phyloP scores from a whole-genome alignment of 2,797 vertebrate species.

The Cirrhinus molitorella region DNA sequence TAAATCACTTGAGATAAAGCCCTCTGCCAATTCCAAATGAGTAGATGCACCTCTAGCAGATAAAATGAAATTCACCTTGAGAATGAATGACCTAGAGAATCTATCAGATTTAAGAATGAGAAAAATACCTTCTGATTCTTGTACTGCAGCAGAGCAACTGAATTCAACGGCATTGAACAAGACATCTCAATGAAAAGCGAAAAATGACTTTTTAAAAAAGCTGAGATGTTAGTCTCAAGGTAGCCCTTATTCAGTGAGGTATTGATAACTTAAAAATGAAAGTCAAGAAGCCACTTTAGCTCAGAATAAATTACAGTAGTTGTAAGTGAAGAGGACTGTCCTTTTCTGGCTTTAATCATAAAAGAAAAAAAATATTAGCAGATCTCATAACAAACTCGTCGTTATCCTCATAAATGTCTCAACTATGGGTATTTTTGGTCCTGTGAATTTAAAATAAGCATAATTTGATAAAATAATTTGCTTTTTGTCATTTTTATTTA shows the following conservation, averaged over 20 bases:
- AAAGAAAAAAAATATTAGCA: not conserved
- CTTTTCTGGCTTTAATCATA: conserved; percentile 7
- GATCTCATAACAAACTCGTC: not conserved
- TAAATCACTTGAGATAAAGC: conserved; percentile 31
- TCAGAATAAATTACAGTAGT: not conserved
- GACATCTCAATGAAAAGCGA: not conserved
- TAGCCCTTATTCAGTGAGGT: not conserved
- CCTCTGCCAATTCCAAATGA: not conserved
- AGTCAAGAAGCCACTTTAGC: not conserved
- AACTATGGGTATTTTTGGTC: not conserved
- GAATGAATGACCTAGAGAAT: conserved; percentile 24
- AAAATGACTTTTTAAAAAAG: not conserved
- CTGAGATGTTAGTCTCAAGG: not conserved
- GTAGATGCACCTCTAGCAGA: conserved; percentile 24
- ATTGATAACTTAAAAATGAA: conserved; percentile 1
- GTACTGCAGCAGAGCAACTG: not conserved
- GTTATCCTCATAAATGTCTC: not conserved
- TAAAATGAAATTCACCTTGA: conserved; percentile 40
- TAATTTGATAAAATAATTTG: not conserved
- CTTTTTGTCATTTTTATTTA: no score
- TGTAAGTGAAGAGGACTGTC: not conserved
- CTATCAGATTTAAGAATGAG: not conserved
- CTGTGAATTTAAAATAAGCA: not conserved
- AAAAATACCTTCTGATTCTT: not conserved
- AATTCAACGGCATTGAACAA: conserved; percentile 2